Conservation (phyloP, 2,113 vertebrate genomes). For the Vombatus ursinus region DNA sequence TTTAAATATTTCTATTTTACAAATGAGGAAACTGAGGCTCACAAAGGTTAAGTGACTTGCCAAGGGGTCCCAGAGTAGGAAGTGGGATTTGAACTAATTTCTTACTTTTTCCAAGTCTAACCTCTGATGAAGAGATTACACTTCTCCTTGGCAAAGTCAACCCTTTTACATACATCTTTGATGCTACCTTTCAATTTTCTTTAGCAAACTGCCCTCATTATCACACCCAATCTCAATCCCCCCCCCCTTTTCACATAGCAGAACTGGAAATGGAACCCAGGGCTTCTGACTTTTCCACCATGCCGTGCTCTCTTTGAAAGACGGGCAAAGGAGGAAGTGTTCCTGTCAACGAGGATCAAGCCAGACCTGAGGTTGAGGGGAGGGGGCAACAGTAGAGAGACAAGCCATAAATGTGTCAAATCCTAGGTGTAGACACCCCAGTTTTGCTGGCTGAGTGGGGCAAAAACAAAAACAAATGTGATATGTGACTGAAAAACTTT, state of each 20-base stretch:
- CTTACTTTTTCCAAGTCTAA: neutral
- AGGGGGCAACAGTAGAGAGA: neutral
- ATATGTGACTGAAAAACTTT: neutral
- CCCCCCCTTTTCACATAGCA: neutral
- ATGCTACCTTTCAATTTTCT: too few relatives aligned
- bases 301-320: neutral
- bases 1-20: neutral
- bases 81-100: neutral
- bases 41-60: neutral
- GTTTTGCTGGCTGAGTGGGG: neutral
- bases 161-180: too few relatives aligned
- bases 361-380: neutral
- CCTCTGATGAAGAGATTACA: too few relatives aligned
- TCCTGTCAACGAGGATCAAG: neutral
- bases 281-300: neutral
- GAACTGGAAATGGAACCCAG: neutral
- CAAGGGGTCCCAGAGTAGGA: neutral
- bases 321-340: neutral
- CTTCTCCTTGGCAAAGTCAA: too few relatives aligned
- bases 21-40: neutral
- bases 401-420: neutral
- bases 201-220: too few relatives aligned
- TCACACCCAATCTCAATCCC: too few relatives aligned
- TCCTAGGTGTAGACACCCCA: neutral
- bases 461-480: neutral